Conservation (phyloP, 2,113 vertebrate genomes). For the Geococcyx californianus region DNA sequence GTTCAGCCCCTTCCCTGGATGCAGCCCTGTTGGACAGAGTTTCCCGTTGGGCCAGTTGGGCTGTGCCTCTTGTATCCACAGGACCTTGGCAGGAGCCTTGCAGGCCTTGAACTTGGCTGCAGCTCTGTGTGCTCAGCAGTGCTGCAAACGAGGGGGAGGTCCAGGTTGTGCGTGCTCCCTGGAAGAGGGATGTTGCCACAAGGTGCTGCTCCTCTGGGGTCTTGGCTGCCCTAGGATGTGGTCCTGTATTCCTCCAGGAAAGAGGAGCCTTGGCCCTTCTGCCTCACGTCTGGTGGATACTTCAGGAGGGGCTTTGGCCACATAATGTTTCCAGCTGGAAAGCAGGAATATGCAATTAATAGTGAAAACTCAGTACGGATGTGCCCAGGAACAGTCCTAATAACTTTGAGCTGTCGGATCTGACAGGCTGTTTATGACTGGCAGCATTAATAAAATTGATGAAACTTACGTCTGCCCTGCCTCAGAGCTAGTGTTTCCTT, state of each 20-base stretch:
- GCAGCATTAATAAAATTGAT: neutral
- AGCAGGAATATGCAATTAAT: neutral
- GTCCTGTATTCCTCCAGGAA: neutral
- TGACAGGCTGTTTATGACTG: neutral
- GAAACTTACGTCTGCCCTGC: neutral
- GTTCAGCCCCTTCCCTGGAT: neutral
- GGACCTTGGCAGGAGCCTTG: neutral
- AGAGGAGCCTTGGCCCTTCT: neutral
- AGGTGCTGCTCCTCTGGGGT: fast-evolving
- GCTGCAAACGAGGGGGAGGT: neutral
- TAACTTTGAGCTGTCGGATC: neutral
- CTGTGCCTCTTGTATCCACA: neutral
- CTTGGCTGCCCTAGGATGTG: neutral
- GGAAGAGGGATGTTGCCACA: neutral
- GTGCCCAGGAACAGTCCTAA: neutral
- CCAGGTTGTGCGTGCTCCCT: neutral
- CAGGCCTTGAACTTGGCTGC: neutral
- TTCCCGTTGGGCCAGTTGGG: neutral
- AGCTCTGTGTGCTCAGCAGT: fast-evolving
- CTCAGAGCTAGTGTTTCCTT: neutral
- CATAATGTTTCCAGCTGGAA: neutral
- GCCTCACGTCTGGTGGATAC: neutral
- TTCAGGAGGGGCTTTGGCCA: neutral
- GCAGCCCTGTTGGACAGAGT: neutral
- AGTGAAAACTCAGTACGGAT: neutral